A percentile compares a stretch with the other conserved stretches of the same genome.
phyloP scores from a whole-genome alignment of 2,888 invertebrate genomes.

The Calameuta pallipes region DNA sequence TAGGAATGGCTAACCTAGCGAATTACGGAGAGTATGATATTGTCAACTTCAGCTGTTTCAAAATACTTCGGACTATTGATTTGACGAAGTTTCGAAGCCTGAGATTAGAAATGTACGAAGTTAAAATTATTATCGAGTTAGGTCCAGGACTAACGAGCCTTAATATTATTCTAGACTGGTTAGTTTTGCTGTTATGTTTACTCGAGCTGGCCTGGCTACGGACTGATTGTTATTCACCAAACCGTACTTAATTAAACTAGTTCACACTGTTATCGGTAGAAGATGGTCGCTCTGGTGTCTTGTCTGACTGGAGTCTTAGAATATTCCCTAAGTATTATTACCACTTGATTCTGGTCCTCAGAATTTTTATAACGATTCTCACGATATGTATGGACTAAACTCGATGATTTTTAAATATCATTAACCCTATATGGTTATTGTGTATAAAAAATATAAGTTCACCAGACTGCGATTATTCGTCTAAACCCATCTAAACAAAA shows the following conservation, averaged over 20 bases:
- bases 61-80: neutral
- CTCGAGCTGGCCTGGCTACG: conserved; percentile 8
- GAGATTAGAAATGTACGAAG: neutral
- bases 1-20: neutral
- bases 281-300: neutral
- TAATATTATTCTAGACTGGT: neutral
- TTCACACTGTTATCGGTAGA: conserved; percentile 16
- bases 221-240: conserved; percentile 18
- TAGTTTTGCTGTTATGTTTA: conserved; percentile 4
- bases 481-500: neutral
- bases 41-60: neutral
- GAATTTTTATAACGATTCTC: neutral
- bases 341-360: neutral
- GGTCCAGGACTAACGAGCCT: neutral
- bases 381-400: neutral
- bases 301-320: neutral
- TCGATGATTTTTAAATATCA: neutral
- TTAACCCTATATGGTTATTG: neutral
- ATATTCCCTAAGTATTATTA: neutral
- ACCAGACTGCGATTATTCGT: neutral
- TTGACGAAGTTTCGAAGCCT: neutral
- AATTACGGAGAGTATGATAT: neutral
- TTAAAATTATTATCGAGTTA: neutral
- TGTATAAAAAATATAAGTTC: neutral
- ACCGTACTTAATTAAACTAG: conserved; percentile 19